Evolutionary conservation across 2,113 vertebrate species (phyloP).

Genomic region (Lichenostomus cassidix): DNA sequence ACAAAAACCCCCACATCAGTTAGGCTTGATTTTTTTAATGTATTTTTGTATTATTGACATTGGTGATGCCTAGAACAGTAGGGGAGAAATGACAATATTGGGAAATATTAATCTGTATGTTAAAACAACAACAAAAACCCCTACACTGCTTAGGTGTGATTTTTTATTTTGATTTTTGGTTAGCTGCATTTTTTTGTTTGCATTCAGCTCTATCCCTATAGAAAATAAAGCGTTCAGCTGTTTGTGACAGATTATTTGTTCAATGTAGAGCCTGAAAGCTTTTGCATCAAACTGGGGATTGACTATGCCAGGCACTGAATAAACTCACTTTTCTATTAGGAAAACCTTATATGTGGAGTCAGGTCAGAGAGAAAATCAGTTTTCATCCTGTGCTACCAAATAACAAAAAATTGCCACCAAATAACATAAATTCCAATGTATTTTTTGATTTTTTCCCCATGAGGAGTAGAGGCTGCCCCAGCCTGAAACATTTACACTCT

Average conservation of each 20-base stretch:
- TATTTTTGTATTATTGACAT: background rate
- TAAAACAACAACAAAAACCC: background rate
- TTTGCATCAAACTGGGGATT: background rate
- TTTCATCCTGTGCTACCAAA: background rate
- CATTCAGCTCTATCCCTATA: background rate
- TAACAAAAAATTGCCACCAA: background rate
- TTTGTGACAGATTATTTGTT: background rate
- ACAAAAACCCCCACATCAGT: rapidly evolving
- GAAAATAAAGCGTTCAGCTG: background rate
- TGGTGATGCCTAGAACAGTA: background rate
- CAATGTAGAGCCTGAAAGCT: background rate
- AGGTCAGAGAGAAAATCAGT: background rate
- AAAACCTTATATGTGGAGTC: background rate
- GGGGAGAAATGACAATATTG: background rate
- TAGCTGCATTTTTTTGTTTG: background rate
- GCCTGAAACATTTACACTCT: background rate
- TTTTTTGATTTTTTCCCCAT: background rate
- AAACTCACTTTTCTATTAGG: background rate
- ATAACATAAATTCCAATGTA: background rate
- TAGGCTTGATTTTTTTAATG: background rate
- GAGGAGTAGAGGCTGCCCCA: background rate
- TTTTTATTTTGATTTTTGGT: background rate
- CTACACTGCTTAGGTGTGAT: background rate
- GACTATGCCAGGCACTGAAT: background rate
- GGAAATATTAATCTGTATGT: background rate